Evolutionary conservation across 2,113 vertebrate species (phyloP).

Genomic region (Vicugna pacos): DNA sequence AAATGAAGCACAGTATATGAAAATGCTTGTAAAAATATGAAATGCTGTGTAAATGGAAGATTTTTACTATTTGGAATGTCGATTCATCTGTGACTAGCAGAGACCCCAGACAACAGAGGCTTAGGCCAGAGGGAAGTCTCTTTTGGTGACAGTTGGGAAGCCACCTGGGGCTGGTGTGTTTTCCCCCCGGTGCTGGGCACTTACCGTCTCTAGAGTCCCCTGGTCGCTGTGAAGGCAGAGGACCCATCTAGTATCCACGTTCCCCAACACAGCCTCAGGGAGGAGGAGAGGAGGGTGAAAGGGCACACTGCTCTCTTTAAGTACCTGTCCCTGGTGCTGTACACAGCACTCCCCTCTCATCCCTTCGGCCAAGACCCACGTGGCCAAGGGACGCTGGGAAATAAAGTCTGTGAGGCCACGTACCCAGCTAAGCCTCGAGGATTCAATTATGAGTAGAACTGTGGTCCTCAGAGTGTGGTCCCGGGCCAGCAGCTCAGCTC

Average conservation of each 20-base stretch:
- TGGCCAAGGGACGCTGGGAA: neutral
- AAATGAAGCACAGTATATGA: neutral
- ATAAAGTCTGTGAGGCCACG: neutral
- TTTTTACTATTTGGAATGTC: neutral
- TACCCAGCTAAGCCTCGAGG: neutral
- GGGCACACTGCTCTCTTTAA: neutral
- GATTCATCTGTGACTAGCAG: neutral
- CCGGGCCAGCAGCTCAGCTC: neutral
- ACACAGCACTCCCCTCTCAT: neutral
- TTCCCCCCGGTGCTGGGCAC: neutral
- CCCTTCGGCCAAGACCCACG: neutral
- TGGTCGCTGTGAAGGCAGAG: neutral
- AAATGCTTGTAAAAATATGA: neutral
- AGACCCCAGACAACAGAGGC: neutral
- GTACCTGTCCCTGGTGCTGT: neutral
- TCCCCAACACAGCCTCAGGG: neutral
- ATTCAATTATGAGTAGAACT: accelerated
- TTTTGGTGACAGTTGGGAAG: neutral
- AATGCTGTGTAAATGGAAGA: neutral
- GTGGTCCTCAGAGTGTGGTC: neutral
- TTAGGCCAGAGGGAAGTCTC: neutral
- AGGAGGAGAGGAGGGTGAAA: no score
- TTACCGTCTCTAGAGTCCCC: neutral
- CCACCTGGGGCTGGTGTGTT: neutral
- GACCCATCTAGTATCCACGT: no score